A percentile compares a stretch with the other conserved stretches of the same genome.
Evolutionary conservation across 2,888 invertebrate species (phyloP).

Genomic region (Lamproptera curius): DNA sequence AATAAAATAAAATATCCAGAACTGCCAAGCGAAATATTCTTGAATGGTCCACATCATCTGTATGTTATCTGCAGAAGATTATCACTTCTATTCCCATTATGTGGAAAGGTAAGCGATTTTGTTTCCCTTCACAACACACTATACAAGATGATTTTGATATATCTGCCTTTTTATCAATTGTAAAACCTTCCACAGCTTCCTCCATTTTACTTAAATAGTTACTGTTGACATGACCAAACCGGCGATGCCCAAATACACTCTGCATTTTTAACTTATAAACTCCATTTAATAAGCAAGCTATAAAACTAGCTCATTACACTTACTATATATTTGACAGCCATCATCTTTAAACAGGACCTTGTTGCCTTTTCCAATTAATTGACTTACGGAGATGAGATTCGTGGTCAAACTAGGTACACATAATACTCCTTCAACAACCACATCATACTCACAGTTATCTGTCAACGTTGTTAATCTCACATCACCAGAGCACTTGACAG

Average conservation of each 20-base stretch:
- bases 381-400: neutral
- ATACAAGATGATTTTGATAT: slow-evolving; percentile 13
- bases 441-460: neutral
- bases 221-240: neutral
- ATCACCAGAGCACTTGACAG: neutral
- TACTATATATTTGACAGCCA: too few species aligned
- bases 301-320: too few species aligned
- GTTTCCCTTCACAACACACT: slow-evolving; percentile 28
- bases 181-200: neutral
- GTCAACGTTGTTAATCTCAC: neutral
- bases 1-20: neutral
- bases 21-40: neutral
- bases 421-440: neutral
- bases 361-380: too few species aligned
- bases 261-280: too few species aligned
- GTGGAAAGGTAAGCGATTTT: slow-evolving; percentile 25
- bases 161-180: neutral
- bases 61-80: too few species aligned
- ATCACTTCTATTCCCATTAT: too few species aligned
- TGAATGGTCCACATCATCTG: neutral
- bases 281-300: too few species aligned
- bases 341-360: too few species aligned
- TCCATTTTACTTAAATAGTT: neutral
- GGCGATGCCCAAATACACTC: neutral
- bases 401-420: neutral